Percentiles rank a stretch among this genome's conserved stretches.
phyloP scores from a whole-genome alignment of 1,140 invertebrate genomes.

The Trypoxylus dichotomus region DNA sequence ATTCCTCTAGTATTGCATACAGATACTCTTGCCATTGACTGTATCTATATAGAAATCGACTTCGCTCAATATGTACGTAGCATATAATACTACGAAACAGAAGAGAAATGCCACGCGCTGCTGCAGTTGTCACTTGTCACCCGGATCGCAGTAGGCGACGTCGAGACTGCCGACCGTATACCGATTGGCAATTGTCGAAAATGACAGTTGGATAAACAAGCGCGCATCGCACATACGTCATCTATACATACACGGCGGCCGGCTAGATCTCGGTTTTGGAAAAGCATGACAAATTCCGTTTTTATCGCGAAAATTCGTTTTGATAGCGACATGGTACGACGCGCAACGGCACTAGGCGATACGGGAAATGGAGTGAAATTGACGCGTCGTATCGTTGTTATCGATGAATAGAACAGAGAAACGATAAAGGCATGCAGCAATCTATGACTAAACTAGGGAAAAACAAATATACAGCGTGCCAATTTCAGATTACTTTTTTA shows the following conservation, averaged over 20 bases:
- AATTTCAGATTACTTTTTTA: too few species aligned
- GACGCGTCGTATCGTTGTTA: not conserved
- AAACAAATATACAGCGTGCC: too few species aligned
- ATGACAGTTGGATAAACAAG: constrained; percentile 23
- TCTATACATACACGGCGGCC: not conserved
- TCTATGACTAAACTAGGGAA: too few species aligned
- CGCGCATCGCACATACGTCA: not conserved
- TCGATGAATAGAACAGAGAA: not conserved
- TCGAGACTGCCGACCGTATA: not conserved
- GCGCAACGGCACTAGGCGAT: not conserved
- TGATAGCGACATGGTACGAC: not conserved
- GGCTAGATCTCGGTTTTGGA: not conserved
- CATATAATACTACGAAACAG: not conserved
- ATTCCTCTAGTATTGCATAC: too few species aligned
- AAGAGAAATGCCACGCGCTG: not conserved
- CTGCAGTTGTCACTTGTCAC: constrained; percentile 22
- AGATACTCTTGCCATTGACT: too few species aligned
- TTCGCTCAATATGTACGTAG: too few species aligned
- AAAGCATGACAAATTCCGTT: not conserved
- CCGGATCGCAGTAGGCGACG: not conserved
- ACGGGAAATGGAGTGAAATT: not conserved
- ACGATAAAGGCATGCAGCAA: not conserved
- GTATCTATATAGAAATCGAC: too few species aligned
- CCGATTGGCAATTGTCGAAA: constrained; percentile 18
- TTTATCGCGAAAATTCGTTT: not conserved